Percentiles rank a stretch among this genome's conserved stretches.
Conservation (phyloP, 2,113 vertebrate genomes). For the Boulengeromyrus knoepffleri region DNA sequence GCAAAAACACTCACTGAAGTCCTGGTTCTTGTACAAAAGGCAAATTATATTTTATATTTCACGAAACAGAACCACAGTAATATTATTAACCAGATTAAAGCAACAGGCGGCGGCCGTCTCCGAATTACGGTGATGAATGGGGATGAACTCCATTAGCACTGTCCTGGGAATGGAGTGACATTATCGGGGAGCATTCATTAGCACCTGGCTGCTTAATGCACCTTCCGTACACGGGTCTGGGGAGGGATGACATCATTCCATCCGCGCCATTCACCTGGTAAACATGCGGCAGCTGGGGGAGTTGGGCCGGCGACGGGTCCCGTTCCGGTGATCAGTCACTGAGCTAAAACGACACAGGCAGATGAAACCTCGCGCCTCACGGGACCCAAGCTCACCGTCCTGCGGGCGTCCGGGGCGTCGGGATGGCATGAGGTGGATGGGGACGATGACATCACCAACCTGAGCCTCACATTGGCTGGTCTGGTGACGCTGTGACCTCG, state of each 20-base stretch:
- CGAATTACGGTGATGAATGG: background rate
- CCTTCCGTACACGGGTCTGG: background rate
- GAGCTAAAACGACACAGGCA: background rate
- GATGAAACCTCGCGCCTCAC: background rate
- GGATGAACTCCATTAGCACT: background rate
- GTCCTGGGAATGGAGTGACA: background rate
- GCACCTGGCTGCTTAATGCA: background rate
- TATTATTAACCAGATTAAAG: background rate
- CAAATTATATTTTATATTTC: background rate
- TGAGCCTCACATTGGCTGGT: background rate
- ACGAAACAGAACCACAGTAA: background rate
- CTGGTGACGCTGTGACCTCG: background rate
- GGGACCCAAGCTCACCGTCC: background rate
- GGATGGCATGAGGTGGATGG: background rate
- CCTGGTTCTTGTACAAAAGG: background rate
- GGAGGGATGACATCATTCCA: background rate
- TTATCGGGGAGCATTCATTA: background rate
- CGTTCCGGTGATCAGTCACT: background rate
- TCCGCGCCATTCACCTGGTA: background rate
- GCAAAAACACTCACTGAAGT: background rate
- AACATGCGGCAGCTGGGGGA: background rate
- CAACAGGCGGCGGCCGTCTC: background rate
- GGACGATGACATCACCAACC: background rate
- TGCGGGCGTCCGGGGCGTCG: background rate
- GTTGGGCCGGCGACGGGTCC: background rate